phyloP scores from a whole-genome alignment of 2,888 invertebrate genomes.

The Loripinus fragilis region DNA sequence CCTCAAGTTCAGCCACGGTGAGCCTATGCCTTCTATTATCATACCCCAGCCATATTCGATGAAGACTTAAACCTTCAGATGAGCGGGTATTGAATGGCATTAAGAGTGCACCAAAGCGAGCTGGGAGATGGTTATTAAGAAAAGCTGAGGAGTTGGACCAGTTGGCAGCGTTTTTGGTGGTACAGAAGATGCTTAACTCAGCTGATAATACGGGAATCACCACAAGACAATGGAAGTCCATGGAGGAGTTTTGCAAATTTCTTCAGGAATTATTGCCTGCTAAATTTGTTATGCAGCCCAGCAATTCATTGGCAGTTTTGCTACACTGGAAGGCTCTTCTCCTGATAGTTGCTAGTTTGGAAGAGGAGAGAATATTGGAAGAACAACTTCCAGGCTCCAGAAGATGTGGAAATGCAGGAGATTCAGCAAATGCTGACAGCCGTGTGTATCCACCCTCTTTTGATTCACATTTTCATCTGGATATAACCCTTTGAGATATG shows the following conservation, averaged over 20 bases:
- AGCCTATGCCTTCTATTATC: no score
- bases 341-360: not conserved
- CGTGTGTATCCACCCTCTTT: not conserved
- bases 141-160: not conserved
- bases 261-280: not conserved
- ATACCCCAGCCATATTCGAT: no score
- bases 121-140: not conserved
- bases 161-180: not conserved
- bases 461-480: slow-evolving; percentile 33
- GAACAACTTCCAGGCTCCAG: not conserved
- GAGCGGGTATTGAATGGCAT: not conserved
- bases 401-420: no score
- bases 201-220: slow-evolving; percentile 19
- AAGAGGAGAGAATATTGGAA: slow-evolving; percentile 12
- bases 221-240: not conserved
- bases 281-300: not conserved
- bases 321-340: slow-evolving; percentile 25
- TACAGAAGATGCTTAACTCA: not conserved
- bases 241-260: slow-evolving; percentile 17
- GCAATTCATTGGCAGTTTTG: slow-evolving; percentile 20
- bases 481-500: slow-evolving; percentile 3
- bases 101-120: not conserved
- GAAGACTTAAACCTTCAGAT: no score
- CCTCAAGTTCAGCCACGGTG: no score
- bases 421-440: no score